phyloP scores from a whole-genome alignment of 2,888 invertebrate genomes.

The Sesamia inferens region DNA sequence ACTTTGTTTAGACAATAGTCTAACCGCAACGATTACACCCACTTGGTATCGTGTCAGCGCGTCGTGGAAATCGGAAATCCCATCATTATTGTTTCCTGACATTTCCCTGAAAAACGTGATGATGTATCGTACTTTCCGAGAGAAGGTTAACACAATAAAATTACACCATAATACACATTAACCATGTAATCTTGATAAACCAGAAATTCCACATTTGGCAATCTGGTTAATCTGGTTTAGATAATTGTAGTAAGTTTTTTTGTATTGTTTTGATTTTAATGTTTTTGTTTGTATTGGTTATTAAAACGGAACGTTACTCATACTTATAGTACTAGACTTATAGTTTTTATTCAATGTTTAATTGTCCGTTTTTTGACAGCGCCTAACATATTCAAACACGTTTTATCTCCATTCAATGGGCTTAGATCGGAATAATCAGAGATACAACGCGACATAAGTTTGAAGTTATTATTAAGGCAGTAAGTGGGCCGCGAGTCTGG shows the following conservation, averaged over 20 bases:
- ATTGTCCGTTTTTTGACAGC: constrained; percentile 70
- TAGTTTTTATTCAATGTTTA: constrained; percentile 44
- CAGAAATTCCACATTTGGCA: constrained; percentile 79
- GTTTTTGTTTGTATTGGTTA: constrained; percentile 59
- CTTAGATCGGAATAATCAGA: constrained; percentile 87
- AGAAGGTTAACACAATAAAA: constrained; percentile 77
- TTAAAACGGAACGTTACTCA: constrained; percentile 46
- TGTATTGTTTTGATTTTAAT: constrained; percentile 74
- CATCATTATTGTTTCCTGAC: constrained; percentile 82
- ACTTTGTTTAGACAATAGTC: constrained; percentile 79
- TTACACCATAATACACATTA: constrained; percentile 76
- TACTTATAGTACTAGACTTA: constrained; percentile 34
- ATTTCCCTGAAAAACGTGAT: constrained; percentile 79
- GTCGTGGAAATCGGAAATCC: constrained; percentile 87
- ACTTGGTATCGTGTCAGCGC: constrained; percentile 66
- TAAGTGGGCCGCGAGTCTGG: constrained; percentile 78
- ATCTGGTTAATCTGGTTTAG: constrained; percentile 82
- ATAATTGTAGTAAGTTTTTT: constrained; percentile 72
- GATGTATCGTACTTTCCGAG: constrained; percentile 67
- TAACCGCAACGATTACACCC: constrained; percentile 69
- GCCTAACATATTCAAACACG: constrained; percentile 76
- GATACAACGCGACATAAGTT: constrained; percentile 87
- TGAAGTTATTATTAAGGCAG: constrained; percentile 87
- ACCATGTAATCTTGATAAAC: constrained; percentile 82
- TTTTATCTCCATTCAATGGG: constrained; percentile 85